Evolutionary conservation across 2,888 invertebrate species (phyloP).

Genomic region (Asteroscopus sphinx): DNA sequence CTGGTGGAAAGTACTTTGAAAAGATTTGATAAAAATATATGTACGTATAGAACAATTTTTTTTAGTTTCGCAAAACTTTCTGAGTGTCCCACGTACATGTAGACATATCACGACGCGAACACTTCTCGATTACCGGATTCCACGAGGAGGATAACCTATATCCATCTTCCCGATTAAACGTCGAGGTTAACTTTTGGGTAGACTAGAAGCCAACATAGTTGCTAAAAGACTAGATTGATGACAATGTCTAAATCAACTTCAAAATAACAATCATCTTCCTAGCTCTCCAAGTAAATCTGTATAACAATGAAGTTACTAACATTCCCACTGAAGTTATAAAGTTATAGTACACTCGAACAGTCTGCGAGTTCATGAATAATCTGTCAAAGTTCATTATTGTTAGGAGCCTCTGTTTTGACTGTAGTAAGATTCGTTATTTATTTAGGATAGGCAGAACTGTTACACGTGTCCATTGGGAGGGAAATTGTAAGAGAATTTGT

Average conservation of each 20-base stretch:
- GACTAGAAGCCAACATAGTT: too few species aligned
- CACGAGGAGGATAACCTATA: too few species aligned
- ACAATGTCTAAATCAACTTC: neutral
- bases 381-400: constrained; percentile 40
- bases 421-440: constrained; percentile 38
- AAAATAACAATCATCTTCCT: constrained; percentile 1
- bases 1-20: too few species aligned
- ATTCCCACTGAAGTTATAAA: constrained; percentile 13
- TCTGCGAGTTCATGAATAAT: constrained; percentile 46
- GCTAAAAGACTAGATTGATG: neutral
- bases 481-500: constrained; percentile 11
- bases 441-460: constrained; percentile 32
- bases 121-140: too few species aligned
- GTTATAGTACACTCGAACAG: constrained; percentile 29
- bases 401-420: constrained; percentile 19
- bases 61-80: too few species aligned
- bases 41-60: too few species aligned
- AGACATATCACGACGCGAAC: too few species aligned
- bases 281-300: constrained; percentile 9
- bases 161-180: too few species aligned
- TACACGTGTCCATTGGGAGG: constrained; percentile 23
- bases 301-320: constrained; percentile 18
- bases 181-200: too few species aligned
- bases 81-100: too few species aligned
- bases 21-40: too few species aligned